Evolutionary conservation across 2,888 invertebrate species (phyloP).

Genomic region (Siphlonurus alternatus): DNA sequence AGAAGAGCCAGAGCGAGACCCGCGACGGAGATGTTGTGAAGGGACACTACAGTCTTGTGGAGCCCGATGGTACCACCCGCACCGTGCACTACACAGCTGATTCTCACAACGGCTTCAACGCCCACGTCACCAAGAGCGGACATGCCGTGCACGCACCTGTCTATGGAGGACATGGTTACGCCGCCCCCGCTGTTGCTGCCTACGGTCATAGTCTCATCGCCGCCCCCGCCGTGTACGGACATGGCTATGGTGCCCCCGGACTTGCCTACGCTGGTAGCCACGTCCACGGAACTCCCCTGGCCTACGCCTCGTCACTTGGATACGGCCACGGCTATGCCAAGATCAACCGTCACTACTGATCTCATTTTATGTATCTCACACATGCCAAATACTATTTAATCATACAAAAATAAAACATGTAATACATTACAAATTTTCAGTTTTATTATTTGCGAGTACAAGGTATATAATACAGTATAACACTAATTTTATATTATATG

Average conservation of each 20-base stretch:
- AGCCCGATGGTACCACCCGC: constrained; percentile 12
- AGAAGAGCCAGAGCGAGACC: constrained; percentile 12
- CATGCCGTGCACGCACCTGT: constrained; percentile 34
- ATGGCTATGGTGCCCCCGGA: too few relatives aligned
- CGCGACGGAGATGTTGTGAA: constrained; percentile 12
- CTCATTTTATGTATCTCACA: too few relatives aligned
- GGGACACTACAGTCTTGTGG: constrained; percentile 12
- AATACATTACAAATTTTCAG: too few relatives aligned
- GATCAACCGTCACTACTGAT: neutral
- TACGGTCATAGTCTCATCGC: neutral
- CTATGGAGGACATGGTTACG: too few relatives aligned
- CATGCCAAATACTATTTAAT: too few relatives aligned
- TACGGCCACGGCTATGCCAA: neutral
- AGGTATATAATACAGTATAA: too few relatives aligned
- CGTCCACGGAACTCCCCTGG: neutral
- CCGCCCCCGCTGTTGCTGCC: constrained; percentile 22
- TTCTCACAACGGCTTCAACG: constrained; percentile 12
- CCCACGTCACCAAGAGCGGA: constrained; percentile 29
- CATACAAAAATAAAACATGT: too few relatives aligned
- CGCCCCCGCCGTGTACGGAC: neutral
- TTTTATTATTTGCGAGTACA: too few relatives aligned
- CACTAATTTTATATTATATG: too few relatives aligned
- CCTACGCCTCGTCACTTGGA: neutral
- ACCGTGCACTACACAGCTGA: constrained; percentile 12
- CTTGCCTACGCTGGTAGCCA: too few relatives aligned